Percentiles rank a stretch among this genome's conserved stretches.
Evolutionary conservation across 2,113 vertebrate species (phyloP).

Genomic region (Chlamydotis undulata): DNA sequence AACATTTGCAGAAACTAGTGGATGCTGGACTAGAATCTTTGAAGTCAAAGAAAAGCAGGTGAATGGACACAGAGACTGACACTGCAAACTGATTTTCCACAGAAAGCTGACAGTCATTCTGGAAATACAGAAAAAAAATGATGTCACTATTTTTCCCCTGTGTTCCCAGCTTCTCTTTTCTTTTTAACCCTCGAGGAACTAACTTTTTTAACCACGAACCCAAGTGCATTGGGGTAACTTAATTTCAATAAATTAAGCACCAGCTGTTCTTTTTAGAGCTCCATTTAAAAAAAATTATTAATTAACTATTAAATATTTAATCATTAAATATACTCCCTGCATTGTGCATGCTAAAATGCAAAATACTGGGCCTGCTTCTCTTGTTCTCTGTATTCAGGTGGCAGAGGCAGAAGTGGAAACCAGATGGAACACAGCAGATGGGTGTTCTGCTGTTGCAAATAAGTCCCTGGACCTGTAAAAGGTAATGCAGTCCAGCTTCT

Average conservation of each 20-base stretch:
- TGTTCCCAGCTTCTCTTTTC: not conserved
- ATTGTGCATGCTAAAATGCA: not conserved
- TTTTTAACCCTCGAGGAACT: not conserved
- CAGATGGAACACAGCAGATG: constrained; percentile 16
- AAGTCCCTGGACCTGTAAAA: constrained; percentile 13
- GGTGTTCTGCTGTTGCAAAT: not conserved
- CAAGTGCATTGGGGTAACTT: not conserved
- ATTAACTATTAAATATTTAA: not conserved
- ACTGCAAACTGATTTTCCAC: not conserved
- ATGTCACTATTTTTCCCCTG: not conserved
- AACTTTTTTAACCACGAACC: not conserved
- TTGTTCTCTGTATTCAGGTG: not conserved
- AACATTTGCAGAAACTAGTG: not conserved
- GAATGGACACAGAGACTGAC: not conserved
- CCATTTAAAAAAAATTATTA: not conserved
- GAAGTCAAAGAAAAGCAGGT: not conserved
- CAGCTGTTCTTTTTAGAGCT: not conserved
- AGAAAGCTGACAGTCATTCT: not conserved
- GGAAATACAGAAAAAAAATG: not conserved
- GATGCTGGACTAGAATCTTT: not conserved
- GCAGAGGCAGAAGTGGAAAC: not conserved
- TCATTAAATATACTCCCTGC: not conserved
- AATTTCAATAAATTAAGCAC: not conserved
- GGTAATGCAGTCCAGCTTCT: constrained; percentile 2
- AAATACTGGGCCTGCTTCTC: not conserved